Percentiles rank a stretch among this genome's conserved stretches.
phyloP scores from a whole-genome alignment of 2,113 vertebrate genomes.

The Mormyrus iriodes region DNA sequence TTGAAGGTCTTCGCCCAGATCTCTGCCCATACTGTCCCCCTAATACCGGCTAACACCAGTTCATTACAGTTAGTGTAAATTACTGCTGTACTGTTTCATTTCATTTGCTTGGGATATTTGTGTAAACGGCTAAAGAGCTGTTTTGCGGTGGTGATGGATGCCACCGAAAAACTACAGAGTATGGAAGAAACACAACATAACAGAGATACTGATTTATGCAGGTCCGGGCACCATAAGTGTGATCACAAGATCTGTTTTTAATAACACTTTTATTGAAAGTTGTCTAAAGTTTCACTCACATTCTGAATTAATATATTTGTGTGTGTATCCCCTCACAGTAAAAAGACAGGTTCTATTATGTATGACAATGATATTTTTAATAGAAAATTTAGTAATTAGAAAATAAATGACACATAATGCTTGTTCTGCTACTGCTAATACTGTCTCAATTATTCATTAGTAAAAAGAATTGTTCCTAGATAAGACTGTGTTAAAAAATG shows the following conservation, averaged over 20 bases:
- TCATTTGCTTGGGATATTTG: not conserved
- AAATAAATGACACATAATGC: not conserved
- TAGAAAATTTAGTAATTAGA: not conserved
- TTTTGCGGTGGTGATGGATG: not conserved
- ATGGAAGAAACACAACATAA: not conserved
- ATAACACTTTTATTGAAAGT: not conserved
- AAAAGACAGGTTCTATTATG: not conserved
- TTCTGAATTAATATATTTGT: not conserved
- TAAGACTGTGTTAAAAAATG: not conserved
- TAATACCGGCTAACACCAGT: not conserved
- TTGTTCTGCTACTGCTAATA: not conserved
- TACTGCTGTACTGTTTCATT: not conserved
- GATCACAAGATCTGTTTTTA: not conserved
- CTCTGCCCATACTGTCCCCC: not conserved
- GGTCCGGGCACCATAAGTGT: not conserved
- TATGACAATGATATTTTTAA: not conserved
- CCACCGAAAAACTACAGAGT: not conserved
- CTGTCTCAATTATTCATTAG: not conserved
- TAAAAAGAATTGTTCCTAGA: not conserved
- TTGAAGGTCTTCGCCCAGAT: not conserved
- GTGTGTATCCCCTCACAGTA: not conserved
- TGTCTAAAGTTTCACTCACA: not conserved
- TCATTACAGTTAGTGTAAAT: not conserved
- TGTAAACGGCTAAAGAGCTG: not conserved
- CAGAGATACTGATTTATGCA: not conserved